These are phyloP conservation scores for Molossus molossus DNA, from an alignment of 2,797 vertebrate genomes.

Conservation along the genomic window DNA sequence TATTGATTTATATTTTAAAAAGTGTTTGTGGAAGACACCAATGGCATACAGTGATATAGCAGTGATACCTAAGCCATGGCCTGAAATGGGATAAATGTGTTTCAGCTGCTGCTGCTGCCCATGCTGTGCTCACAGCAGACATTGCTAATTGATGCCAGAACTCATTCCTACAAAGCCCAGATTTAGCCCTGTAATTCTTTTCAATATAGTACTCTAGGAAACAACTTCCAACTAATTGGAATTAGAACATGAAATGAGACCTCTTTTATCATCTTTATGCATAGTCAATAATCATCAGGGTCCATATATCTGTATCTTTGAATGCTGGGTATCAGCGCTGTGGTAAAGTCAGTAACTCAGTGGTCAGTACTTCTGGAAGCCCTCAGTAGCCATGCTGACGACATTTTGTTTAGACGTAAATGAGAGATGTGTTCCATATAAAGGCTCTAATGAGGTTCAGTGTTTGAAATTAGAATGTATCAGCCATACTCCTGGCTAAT, in stretches of 20 bases:
- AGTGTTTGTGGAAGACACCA: constrained; percentile 10
- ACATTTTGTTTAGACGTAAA: constrained; percentile 20
- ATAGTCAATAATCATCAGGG: not conserved
- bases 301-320: constrained; percentile 5
- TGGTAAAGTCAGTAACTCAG: not conserved
- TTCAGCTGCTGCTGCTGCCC: not conserved
- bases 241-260: not conserved
- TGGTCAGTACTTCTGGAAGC: not conserved
- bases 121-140: constrained; percentile 3
- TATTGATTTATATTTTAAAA: constrained; percentile 49
- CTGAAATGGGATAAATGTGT: not conserved
- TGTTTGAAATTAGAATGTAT: not conserved
- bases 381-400: not conserved
- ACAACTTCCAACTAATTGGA: not conserved
- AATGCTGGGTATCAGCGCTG: constrained; percentile 6
- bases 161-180: not conserved
- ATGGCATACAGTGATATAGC: not conserved
- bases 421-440: not conserved
- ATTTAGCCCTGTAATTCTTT: not conserved
- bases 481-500: not conserved
- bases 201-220: not conserved
- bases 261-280: not conserved
- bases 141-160: constrained; percentile 59
- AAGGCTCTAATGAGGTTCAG: not conserved
- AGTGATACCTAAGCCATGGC: constrained; percentile 7